Evolutionary conservation across 2,888 invertebrate species (phyloP), one percentile per base, ranked within the genome.

Genomic region (Coelinius sp.): DNA sequence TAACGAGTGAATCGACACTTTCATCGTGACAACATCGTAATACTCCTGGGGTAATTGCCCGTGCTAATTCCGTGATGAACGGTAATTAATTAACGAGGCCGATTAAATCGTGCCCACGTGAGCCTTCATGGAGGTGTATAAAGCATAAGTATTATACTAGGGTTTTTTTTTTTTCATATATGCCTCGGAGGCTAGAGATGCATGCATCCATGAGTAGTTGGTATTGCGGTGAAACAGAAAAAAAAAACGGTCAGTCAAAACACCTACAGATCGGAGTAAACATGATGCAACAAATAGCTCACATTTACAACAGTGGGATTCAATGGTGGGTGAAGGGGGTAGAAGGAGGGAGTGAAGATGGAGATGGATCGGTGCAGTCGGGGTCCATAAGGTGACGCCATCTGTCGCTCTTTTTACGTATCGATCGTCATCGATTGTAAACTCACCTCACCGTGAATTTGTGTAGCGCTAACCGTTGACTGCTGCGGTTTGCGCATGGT

Each of bases 61-160:
- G 73, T 73, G 79, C 77, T 81, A 80, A 79, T 80, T 78, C 77
- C 80, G 77, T 77, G 81, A 81, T 80, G 81, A 80, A 75, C 73
- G 78, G 76, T 80, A 78, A 81, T 82, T 81, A 81, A 80, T 82
- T 80, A 79, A 73, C 73, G 71, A 71, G 68, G 74, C 71, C 74
- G 76, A 80, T 81, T 80, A 78, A 77, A 79, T 79, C 77, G 74
- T 75, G 69, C 64, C 71, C 70, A 73, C 72, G 65, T 72, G 70
- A 71, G 67, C n/a, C 31, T 41, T 14, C 22, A 41, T 41, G 22
- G 24, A 38, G 41, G 20, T 59, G 41, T 41, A 63, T 56, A 25
- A 22, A 7, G 7, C 62, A 63, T 8, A 14, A n/a, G 22, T 63
- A 63, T 63, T 41, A 41, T 63, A 20, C 41, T 59, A 35, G 31